Evolutionary conservation across 37 sponge, comb jelly and placozoan species (phyloP).

Genomic region (Hormiphora californensis): DNA sequence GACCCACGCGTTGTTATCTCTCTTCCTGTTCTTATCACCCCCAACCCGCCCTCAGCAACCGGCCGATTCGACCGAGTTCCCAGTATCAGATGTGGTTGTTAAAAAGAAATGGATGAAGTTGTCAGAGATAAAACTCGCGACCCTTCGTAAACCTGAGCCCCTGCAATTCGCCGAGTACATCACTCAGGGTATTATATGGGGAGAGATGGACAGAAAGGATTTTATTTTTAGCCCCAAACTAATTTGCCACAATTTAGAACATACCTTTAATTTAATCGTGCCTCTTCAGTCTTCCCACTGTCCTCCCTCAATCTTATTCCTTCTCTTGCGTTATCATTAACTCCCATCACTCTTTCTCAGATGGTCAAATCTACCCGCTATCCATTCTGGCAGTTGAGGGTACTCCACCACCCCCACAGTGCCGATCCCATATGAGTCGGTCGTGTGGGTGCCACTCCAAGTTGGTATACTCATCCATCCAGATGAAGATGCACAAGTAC

Average conservation of each 20-base stretch:
- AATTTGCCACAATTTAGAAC: too few species aligned
- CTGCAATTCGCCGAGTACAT: slow-evolving; percentile 43
- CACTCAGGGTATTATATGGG: slow-evolving; percentile 1
- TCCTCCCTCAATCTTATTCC: too few species aligned
- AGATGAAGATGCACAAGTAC: slow-evolving; percentile 52
- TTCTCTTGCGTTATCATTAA: too few species aligned
- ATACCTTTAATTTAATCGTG: too few species aligned
- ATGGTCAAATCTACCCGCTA: slow-evolving; percentile 50
- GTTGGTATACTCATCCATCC: slow-evolving; percentile 38
- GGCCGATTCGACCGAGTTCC: slow-evolving; percentile 32
- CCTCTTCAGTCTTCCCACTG: too few species aligned
- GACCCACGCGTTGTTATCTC: too few species aligned
- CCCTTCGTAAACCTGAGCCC: slow-evolving; percentile 43
- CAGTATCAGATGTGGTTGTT: slow-evolving; percentile 28
- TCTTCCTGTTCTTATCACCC: too few species aligned
- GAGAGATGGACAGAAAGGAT: too few species aligned
- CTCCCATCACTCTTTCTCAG: too few species aligned
- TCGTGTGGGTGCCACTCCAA: slow-evolving; percentile 39
- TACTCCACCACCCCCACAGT: slow-evolving; percentile 41
- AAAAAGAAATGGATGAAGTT: slow-evolving; percentile 53
- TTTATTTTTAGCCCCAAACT: too few species aligned
- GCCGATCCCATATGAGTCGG: slow-evolving; percentile 24
- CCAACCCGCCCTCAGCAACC: slow-evolving; percentile 53
- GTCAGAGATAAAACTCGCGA: slow-evolving; percentile 15
- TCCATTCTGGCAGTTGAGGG: slow-evolving; percentile 47